Base-by-base conservation (phyloP, 2,888 invertebrate genomes). In the Cephalotes varians region DNA sequence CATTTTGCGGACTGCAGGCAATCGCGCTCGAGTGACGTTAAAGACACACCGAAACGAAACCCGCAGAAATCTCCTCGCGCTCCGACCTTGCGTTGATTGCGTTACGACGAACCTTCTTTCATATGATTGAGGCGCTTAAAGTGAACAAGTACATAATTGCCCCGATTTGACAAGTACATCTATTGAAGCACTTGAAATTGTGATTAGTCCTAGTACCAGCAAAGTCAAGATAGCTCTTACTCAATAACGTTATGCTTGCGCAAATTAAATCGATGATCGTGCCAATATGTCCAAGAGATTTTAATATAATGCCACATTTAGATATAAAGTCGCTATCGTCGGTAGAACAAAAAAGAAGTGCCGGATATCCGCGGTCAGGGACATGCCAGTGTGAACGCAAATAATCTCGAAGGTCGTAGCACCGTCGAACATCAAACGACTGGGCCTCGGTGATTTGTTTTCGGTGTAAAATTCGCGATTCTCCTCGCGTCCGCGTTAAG, bases 391-490 rank as follows among this genome's bases (percentile, higher is more conserved):
- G 84, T n/a, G 37, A 7, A 62, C 37, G 37, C 34, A n/a, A 37
- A 37, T 21, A 87, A 83, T 85, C 81, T 21, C 79, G 83, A 62
- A 79, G 85, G 84, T 72, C 85, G 67, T 9, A 28, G 34, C 37
- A 51, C 44, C 67, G 67, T 83, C 80, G 62, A 62, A 69, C 37
- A 21, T n/a, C 25, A 79, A 67, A 73, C 65, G 56, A 67, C 51
- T 10, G 58, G 40, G 51, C 25, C 62, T 1, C 37, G 74, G 83
- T 83, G 89, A 89, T 89, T 84, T 80, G 89, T 86, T 84, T 85
- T 84, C 84, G 83, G 64, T 74, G 86, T 67, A 67, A 86, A 82
- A 86, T 83, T 82, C 83, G 76, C 81, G 71, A 89, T 89, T 89
- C 89, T 76, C 58, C 79, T 47, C 89, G 86, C 89, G 89, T 89